phyloP scores from a whole-genome alignment of 2,888 invertebrate genomes.

The Zygogramma bicolorata region DNA sequence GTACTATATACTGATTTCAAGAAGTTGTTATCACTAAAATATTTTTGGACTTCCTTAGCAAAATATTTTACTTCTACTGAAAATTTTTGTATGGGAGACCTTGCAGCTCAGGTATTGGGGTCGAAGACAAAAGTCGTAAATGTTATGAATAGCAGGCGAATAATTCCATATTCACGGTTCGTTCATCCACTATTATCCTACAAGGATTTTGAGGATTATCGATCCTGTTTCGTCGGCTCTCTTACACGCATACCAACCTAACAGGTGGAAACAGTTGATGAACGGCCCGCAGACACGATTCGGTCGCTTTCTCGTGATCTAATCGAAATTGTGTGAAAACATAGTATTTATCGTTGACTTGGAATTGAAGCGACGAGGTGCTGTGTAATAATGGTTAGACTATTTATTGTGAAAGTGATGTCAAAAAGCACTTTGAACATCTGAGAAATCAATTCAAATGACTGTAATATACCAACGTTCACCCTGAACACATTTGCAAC shows the following conservation, averaged over 20 bases:
- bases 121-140: not conserved
- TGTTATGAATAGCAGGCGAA: not conserved
- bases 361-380: not conserved
- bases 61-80: no score
- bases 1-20: no score
- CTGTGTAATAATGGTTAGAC: not conserved
- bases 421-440: no score
- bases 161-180: conserved; percentile 20
- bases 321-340: not conserved
- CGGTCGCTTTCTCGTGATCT: not conserved
- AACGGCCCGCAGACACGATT: conserved; percentile 25
- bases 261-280: conserved; percentile 35
- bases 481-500: no score
- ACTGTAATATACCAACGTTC: no score
- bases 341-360: not conserved
- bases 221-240: conserved; percentile 34
- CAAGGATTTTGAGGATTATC: conserved; percentile 32
- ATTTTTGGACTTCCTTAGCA: no score
- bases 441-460: no score
- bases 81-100: no score
- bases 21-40: no score
- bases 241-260: conserved; percentile 32
- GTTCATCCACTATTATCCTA: conserved; percentile 25
- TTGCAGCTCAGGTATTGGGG: no score
- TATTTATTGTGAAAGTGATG: no score